Base-by-base conservation (phyloP, 64 coral and sea anemone species). In the Pocillopora verrucosa region DNA sequence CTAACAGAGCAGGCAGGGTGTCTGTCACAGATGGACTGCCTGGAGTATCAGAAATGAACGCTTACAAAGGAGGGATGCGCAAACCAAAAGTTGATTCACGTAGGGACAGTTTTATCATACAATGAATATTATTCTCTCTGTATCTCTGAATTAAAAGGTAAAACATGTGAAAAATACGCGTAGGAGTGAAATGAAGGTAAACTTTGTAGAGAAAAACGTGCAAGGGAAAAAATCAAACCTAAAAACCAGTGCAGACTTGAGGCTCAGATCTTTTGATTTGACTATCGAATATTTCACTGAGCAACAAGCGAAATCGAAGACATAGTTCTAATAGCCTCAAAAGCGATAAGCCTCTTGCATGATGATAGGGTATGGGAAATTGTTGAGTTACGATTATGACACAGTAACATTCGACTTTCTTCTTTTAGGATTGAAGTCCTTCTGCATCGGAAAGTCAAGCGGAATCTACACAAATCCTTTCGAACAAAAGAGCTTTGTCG, bases 401-500 rank as follows among this genome's bases (percentile, higher is more conserved):
- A 11, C 14, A 24, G 19, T 70, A n/a, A 70, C 67, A 30, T 75
- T 67, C 12, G 30, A 35, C 11, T 56, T 36, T 51, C n/a, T 60
- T 20, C 13, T 80, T 34, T 58, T n/a, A 89, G 84, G 59, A 87
- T n/a, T 58, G 15, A 78, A 34, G 1, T 80, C 58, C n/a, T 89
- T 92, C 38, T 96, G 94, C 56, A 92, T 80, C 41, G 76, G 76
- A 75, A 96, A 81, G 59, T 37, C 75, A 63, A 96, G 87, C 57
- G 94, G 94, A 13, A 70, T 90, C 41, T 90, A 90, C 25, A 58
- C 67, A 35, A 87, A 80, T 30, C 77, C 86, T 13, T 78, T 86
- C 72, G 83, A 90, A 34, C 87, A 59, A 9, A 96, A 83, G 73
- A 93, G 64, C 56, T 92, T 90, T 35, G 56, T 96, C 10, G 65